Evolutionary conservation across 2,888 invertebrate species (phyloP).

Genomic region (Chaetoderma sp.): DNA sequence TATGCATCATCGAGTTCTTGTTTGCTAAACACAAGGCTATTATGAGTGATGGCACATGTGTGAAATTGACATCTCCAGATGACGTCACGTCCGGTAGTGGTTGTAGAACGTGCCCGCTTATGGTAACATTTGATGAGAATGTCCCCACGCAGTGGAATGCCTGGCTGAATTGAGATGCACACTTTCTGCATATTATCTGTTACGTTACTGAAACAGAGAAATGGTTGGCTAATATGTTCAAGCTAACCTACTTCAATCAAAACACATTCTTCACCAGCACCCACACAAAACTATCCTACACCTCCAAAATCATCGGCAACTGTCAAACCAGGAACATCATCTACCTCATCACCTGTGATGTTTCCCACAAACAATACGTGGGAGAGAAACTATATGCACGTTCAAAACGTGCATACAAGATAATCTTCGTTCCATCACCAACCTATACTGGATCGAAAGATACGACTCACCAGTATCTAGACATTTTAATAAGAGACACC

Average conservation of each 20-base stretch:
- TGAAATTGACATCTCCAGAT: constrained; percentile 93
- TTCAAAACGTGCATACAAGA: no score
- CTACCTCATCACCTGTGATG: no score
- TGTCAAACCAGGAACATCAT: no score
- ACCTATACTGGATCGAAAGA: no score
- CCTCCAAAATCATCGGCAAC: no score
- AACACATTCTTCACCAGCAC: background rate
- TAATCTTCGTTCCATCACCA: no score
- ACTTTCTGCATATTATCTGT: constrained; percentile 78
- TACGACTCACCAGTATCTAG: no score
- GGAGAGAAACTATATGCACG: no score
- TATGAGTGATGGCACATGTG: constrained; percentile 89
- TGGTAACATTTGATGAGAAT: constrained; percentile 92
- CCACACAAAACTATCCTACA: no score
- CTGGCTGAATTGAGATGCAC: constrained; percentile 79
- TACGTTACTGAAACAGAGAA: constrained; percentile 72
- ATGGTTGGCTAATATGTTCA: background rate
- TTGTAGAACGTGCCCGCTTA: constrained; percentile 70
- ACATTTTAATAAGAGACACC: no score
- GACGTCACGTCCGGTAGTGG: constrained; percentile 77
- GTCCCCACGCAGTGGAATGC: constrained; percentile 86
- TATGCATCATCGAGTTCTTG: constrained; percentile 89
- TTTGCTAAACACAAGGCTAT: constrained; percentile 85
- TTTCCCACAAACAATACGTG: no score
- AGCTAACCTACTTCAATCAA: background rate